These are phyloP conservation scores for Diabrotica balteata DNA, from an alignment of 2,888 invertebrate genomes.

Conservation along the genomic window DNA sequence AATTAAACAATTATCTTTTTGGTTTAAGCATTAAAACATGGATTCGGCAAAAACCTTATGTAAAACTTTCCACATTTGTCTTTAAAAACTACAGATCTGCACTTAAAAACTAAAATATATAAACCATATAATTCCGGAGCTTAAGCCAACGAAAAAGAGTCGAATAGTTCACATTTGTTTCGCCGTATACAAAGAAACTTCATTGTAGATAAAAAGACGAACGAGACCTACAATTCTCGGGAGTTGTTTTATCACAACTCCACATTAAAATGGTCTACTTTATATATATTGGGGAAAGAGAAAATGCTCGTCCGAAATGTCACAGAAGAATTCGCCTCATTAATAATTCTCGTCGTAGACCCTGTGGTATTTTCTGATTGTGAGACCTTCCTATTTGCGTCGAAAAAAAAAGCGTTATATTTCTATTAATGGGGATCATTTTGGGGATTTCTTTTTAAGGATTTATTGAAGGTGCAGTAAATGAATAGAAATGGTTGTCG, in stretches of 20 bases:
- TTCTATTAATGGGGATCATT: conserved; percentile 18
- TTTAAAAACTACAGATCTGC: too few relatives aligned
- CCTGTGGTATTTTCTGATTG: conserved; percentile 31
- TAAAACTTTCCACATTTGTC: too few relatives aligned
- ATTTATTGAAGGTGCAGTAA: not conserved
- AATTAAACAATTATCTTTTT: too few relatives aligned
- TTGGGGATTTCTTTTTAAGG: not conserved
- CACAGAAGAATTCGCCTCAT: conserved; percentile 36
- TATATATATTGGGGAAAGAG: conserved; percentile 27
- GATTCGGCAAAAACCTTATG: too few relatives aligned
- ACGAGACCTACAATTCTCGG: conserved; percentile 30
- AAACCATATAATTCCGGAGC: too few relatives aligned
- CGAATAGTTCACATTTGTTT: conserved; percentile 20
- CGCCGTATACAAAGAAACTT: conserved; percentile 31
- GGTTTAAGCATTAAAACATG: too few relatives aligned
- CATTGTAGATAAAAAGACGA: conserved; percentile 26
- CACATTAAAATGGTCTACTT: conserved; percentile 35
- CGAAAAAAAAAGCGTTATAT: conserved; percentile 22
- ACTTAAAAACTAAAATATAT: too few relatives aligned
- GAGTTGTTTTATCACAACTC: conserved; percentile 37
- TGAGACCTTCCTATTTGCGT: conserved; percentile 19
- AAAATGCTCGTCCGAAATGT: conserved; percentile 36
- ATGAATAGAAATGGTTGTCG: not conserved
- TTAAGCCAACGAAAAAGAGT: too few relatives aligned
- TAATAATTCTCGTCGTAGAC: conserved; percentile 31